A percentile compares a stretch with the other conserved stretches of the same genome.
phyloP scores from a whole-genome alignment of 2,113 vertebrate species.

The Panurus biarmicus region DNA sequence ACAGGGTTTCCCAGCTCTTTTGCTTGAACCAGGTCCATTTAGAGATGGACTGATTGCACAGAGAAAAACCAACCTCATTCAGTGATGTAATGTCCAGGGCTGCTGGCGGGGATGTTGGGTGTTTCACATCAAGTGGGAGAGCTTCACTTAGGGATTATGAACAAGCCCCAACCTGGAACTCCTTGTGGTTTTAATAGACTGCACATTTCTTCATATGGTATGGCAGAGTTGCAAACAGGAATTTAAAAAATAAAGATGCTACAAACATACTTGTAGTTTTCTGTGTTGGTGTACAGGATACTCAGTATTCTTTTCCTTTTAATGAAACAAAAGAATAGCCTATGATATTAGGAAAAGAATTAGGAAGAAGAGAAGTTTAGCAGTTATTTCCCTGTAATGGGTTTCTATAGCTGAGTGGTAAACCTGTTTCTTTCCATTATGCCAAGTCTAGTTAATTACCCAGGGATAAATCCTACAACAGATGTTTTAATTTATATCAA shows the following conservation, averaged over 20 bases:
- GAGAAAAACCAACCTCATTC: neutral
- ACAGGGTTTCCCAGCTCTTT: neutral
- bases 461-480: neutral
- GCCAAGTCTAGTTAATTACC: neutral
- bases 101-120: neutral
- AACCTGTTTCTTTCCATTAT: neutral
- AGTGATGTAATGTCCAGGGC: neutral
- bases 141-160: neutral
- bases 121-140: neutral
- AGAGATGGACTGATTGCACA: neutral
- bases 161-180: rapidly evolving
- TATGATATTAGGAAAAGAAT: neutral
- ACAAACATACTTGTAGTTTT: neutral
- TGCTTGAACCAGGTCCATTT: neutral
- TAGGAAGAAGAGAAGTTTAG: neutral
- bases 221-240: neutral
- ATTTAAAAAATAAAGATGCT: neutral
- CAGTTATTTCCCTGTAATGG: neutral
- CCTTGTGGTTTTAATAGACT: neutral
- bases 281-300: neutral
- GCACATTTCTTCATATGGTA: neutral
- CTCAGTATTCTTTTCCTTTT: neutral
- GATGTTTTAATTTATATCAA: neutral
- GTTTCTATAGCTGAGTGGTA: neutral
- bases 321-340: neutral